phyloP scores from a whole-genome alignment of 2,888 invertebrate species.

The Pycnomerus fuliginosus region DNA sequence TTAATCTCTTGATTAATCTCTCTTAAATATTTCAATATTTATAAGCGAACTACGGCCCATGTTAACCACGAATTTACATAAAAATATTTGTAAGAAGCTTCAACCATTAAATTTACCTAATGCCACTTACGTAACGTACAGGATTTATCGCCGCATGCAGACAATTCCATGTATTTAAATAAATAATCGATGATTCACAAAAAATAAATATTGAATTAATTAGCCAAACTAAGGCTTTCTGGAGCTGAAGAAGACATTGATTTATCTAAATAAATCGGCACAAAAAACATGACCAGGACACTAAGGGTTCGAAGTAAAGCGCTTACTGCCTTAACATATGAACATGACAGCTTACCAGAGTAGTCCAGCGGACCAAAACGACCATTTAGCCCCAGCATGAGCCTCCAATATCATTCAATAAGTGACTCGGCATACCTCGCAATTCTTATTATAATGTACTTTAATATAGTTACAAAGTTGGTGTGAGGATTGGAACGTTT shows the following conservation, averaged over 20 bases:
- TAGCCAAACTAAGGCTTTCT: too few relatives aligned
- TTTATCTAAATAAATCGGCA: too few relatives aligned
- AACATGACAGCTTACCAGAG: conserved; percentile 39
- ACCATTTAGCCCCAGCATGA: too few relatives aligned
- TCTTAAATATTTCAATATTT: conserved; percentile 18
- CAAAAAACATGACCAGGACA: conserved; percentile 14
- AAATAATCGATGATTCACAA: conserved; percentile 18
- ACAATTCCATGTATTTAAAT: conserved; percentile 15
- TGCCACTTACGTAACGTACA: conserved; percentile 13
- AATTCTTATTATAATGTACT: conserved; percentile 36
- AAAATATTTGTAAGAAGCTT: conserved; percentile 24
- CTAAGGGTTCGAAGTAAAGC: conserved; percentile 19
- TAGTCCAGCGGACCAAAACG: conserved; percentile 30
- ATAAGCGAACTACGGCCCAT: conserved; percentile 15
- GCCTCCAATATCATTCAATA: too few relatives aligned
- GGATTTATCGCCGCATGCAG: conserved; percentile 10
- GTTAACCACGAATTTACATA: conserved; percentile 24
- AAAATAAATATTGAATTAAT: conserved; percentile 16
- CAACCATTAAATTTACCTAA: conserved; percentile 13
- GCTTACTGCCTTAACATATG: conserved; percentile 29
- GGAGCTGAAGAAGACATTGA: too few relatives aligned
- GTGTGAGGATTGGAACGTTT: too few relatives aligned
- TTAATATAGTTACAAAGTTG: conserved; percentile 35
- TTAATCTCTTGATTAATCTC: conserved; percentile 24
- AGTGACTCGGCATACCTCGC: too few relatives aligned